A percentile compares a stretch with the other conserved stretches of the same genome.
Evolutionary conservation across 2,797 vertebrate genomes (phyloP).

Genomic region (Tangara arthus): DNA sequence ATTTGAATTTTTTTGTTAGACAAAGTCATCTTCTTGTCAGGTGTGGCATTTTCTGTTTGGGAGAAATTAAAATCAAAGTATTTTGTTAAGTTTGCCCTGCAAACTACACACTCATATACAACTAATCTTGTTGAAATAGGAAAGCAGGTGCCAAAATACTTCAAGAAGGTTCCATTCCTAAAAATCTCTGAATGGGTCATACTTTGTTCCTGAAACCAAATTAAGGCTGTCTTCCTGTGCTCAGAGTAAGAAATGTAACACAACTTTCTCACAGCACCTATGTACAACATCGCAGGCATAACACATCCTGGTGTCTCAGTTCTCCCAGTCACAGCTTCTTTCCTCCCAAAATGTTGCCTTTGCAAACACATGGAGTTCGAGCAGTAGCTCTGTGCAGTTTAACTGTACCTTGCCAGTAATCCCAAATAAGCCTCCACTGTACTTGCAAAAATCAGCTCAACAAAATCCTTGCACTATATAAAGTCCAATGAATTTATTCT

Average conservation of each 20-base stretch:
- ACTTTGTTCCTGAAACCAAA: not conserved
- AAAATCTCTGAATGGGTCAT: not conserved
- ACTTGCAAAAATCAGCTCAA: not conserved
- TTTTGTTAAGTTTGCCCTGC: not conserved
- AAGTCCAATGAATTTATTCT: not conserved
- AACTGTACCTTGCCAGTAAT: not conserved
- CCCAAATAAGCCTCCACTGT: not conserved
- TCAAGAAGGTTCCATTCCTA: not conserved
- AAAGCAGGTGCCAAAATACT: not conserved
- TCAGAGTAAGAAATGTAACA: not conserved
- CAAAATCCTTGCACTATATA: not conserved
- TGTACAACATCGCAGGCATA: not conserved
- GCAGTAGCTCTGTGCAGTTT: not conserved
- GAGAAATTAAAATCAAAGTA: not conserved
- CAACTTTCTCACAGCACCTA: not conserved
- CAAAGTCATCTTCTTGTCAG: not conserved
- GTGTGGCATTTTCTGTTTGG: not conserved
- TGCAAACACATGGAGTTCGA: not conserved
- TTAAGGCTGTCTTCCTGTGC: not conserved
- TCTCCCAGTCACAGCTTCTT: not conserved
- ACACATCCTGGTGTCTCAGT: accelerated
- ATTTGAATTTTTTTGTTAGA: accelerated
- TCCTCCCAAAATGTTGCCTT: not conserved
- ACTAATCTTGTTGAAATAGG: not conserved
- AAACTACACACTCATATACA: not conserved